A percentile compares a stretch with the other conserved stretches of the same genome.
Evolutionary conservation across 2,888 invertebrate species (phyloP).

Genomic region (Leuctra nigra): DNA sequence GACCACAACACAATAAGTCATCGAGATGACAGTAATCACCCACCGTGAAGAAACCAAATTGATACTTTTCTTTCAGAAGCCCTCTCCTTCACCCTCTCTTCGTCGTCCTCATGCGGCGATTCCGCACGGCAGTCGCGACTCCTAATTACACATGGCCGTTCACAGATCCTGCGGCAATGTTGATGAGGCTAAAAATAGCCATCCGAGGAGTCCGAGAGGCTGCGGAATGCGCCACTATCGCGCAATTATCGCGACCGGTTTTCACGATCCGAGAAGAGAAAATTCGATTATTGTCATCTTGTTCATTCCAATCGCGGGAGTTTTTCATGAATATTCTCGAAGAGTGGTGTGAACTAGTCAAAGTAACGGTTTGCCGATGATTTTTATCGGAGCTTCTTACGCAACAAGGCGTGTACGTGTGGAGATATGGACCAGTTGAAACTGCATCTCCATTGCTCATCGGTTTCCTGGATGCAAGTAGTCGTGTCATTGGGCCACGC

Average conservation of each 20-base stretch:
- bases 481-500: no score
- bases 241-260: not conserved
- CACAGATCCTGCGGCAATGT: not conserved
- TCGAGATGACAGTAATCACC: not conserved
- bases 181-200: conserved; percentile 14
- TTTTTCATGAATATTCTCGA: no score
- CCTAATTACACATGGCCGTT: conserved; percentile 9
- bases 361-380: no score
- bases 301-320: no score
- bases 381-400: no score
- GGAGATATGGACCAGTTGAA: no score
- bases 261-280: not conserved
- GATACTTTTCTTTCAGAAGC: conserved; percentile 8
- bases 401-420: no score
- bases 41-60: not conserved
- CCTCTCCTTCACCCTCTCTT: not conserved
- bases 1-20: not conserved
- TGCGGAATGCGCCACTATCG: not conserved
- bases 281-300: not conserved
- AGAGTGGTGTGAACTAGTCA: no score
- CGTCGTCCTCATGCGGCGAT: no score
- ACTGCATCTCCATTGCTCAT: no score
- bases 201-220: not conserved
- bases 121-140: not conserved
- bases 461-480: no score